phyloP scores from a whole-genome alignment of 2,797 vertebrate genomes.

The Eupleurogrammus muticus region DNA sequence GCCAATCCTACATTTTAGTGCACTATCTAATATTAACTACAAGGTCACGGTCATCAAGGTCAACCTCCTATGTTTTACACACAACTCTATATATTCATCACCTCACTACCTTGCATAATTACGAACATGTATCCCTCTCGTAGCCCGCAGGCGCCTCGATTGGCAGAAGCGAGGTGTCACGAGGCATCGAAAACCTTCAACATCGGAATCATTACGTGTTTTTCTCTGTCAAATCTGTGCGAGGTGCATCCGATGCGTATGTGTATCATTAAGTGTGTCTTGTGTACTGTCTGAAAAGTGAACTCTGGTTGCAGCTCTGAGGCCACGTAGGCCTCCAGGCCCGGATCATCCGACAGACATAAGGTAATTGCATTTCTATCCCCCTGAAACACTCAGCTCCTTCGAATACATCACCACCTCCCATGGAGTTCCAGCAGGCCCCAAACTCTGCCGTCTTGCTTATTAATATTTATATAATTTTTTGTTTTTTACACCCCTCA shows the following conservation, averaged over 20 bases:
- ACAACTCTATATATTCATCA: conserved; percentile 63
- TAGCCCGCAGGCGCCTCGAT: conserved; percentile 30
- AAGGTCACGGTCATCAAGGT: conserved; percentile 69
- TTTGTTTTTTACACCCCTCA: conserved; percentile 72
- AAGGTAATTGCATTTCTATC: conserved; percentile 86
- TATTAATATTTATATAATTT: conserved; percentile 82
- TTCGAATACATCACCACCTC: conserved; percentile 71
- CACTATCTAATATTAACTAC: conserved; percentile 33
- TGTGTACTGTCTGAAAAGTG: conserved; percentile 59
- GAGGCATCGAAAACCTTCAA: conserved; percentile 27
- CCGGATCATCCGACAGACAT: conserved; percentile 76
- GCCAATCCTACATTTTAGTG: conserved; percentile 38
- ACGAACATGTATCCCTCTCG: conserved; percentile 20
- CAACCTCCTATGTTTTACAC: conserved; percentile 60
- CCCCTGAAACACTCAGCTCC: conserved; percentile 62
- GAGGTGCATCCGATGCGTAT: conserved; percentile 41
- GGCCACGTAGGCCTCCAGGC: conserved; percentile 78
- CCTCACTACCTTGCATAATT: conserved; percentile 74
- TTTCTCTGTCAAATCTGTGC: conserved; percentile 40
- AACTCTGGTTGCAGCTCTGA: conserved; percentile 70
- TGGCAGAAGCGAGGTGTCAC: conserved; percentile 19
- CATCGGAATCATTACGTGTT: conserved; percentile 38
- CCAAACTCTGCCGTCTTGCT: conserved; percentile 70
- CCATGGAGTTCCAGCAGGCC: conserved; percentile 65
- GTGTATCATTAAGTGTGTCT: conserved; percentile 50